Base-by-base conservation (phyloP, 2,113 vertebrate species). In the Prionailurus viverrinus region DNA sequence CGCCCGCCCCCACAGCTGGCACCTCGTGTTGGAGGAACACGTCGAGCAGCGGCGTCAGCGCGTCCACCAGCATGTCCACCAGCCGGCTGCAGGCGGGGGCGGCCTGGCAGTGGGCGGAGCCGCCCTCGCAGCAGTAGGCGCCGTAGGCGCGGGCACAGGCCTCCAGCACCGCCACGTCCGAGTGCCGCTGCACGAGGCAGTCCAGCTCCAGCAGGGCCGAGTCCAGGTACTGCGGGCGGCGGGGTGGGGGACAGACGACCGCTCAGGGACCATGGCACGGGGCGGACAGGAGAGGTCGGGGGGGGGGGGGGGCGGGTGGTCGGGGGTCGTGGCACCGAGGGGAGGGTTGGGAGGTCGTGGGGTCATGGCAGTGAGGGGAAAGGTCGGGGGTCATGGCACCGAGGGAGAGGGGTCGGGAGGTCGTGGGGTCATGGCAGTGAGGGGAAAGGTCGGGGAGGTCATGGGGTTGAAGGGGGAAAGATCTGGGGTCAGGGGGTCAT, bases 121-220 rank as follows among this genome's bases (percentile, higher is more conserved):
- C 53, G 86, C 98, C 99, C 82, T 98, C 98, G 15, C 69, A 93
- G 95, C 99, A 99, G 94, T 99, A 98, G 21, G 98, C 94, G 94
- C 97, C 98, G 11, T 99, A 99, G 2, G 99, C 97, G 71, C 99
- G 99, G 55, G 99, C 99, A 29, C 99, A 99, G 5, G 99, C 98
- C 98, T 99, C 99, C 41, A 99, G 98, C 41, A 99, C 98, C 25
- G 97, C 98, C 0, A 98, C 25, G 45, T 98, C 98, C 0, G 99
- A 98, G 97, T 99, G 99, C 91, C 97, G 96, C 18, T 98, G 96
- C 96, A 99, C 97, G 58, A 98, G 99, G 48, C 97, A 95, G 84
- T 98, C 98, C 92, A 99, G 90, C 97, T 99, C 98, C 21, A 96
- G 97, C 97, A 99, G 97, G 97, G 99, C 98, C 31, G 98, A 97